Base-by-base conservation (phyloP, 2,113 vertebrate genomes). In the Hypanus sabinus region DNA sequence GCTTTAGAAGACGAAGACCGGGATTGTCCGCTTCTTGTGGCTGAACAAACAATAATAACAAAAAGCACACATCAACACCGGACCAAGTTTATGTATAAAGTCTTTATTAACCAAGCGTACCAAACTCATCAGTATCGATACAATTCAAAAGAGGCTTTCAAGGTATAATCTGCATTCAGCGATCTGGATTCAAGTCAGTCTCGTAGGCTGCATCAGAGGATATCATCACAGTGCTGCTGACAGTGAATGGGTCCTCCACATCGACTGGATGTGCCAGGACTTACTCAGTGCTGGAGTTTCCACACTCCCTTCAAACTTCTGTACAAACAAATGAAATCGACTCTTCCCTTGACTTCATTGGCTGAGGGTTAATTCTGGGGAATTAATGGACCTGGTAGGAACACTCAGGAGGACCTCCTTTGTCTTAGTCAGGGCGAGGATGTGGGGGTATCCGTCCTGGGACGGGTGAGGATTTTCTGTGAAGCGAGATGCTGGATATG, bases 171-270 rank as follows among this genome's bases (percentile, higher is more conserved):
- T 30, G 27, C 55, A 27, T 60, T 60, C 83, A 55, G 30, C 57
- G 4, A 55, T 24, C 27, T 60, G 55, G 57, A 87, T 87, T 87
- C 83, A 87, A 87, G 83, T 87, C 83, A 87, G 22, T 87, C 83
- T 60, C 55, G 0, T 60, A 27, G 83, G 55, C 55, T 87, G 27
- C 83, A 14, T 60, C 14, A 87, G 24, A 60, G 57, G 57, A 30
- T 12, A 60, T 60, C 55, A 30, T 87, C 30, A 87, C 83, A 87
- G 83, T 87, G 57, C 83, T 46, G 46, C 20, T 8, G 55, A 20
- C 18, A 87, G 10, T 87, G 24, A 30, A 55, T 60, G 24, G 27
- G 11, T 60, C 27, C 27, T 87, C 30, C 83, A 60, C 83, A 55
- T 60, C 27, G 1, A 10, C 4, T 60, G 10, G 55, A 12, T 30